Percentiles rank a stretch among this genome's conserved stretches.
phyloP scores from a whole-genome alignment of 1,140 invertebrate genomes.

The Pachypeltis micranthus region DNA sequence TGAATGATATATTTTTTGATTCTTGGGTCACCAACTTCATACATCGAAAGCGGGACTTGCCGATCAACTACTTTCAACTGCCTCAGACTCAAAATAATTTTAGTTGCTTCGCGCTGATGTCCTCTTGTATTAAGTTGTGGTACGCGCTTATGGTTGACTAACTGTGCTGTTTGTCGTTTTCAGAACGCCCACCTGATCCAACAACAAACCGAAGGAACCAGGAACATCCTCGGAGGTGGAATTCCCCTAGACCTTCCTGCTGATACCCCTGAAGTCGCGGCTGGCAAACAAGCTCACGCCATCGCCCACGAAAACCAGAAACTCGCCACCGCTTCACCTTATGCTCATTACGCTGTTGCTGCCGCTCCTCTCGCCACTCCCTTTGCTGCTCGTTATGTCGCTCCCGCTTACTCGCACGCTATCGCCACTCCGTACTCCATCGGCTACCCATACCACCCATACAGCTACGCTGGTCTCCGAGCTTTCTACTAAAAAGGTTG shows the following conservation, averaged over 20 bases:
- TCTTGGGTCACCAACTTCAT: too few species aligned
- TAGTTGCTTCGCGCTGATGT: too few species aligned
- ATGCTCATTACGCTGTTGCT: not conserved
- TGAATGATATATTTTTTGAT: too few species aligned
- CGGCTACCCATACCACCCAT: slow-evolving; percentile 35
- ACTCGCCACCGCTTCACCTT: slow-evolving; percentile 32
- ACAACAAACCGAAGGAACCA: slow-evolving; percentile 9
- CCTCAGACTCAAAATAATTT: too few species aligned
- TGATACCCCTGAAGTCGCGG: slow-evolving; percentile 41
- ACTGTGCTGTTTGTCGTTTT: too few species aligned
- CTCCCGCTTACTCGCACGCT: slow-evolving; percentile 13
- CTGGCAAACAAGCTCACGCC: slow-evolving; percentile 38
- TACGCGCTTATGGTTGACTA: too few species aligned
- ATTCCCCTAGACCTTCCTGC: slow-evolving; percentile 35
- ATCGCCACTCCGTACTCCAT: slow-evolving; percentile 37
- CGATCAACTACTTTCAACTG: too few species aligned
- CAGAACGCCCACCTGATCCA: slow-evolving; percentile 9
- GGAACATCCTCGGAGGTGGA: slow-evolving; percentile 19
- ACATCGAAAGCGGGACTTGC: too few species aligned
- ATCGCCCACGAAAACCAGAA: slow-evolving; percentile 17
- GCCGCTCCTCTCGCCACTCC: slow-evolving; percentile 5
- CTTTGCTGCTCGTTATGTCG: slow-evolving; percentile 1
- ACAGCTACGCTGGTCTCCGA: not conserved
- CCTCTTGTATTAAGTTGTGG: too few species aligned
- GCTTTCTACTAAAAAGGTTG: not conserved